Evolutionary conservation across 2,888 invertebrate species (phyloP).

Genomic region (Apamea crenata): DNA sequence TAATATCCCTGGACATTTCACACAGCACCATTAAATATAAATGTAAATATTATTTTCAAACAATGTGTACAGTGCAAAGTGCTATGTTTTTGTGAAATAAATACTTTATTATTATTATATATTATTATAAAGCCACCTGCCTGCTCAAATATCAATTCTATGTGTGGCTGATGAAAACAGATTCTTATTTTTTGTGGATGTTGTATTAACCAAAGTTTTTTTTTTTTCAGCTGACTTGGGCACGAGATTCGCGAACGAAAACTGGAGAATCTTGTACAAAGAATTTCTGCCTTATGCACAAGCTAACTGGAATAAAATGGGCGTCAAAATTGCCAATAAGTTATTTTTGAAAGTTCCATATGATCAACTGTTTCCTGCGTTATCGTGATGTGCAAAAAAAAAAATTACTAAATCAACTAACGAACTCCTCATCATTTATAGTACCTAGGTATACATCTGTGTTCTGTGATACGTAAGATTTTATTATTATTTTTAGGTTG

Average conservation of each 20-base stretch:
- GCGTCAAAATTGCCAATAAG: conserved; percentile 89
- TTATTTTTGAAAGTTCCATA: conserved; percentile 90
- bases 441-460: conserved; percentile 17
- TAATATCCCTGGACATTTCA: too few relatives aligned
- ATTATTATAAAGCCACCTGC: too few relatives aligned
- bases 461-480: conserved; percentile 45
- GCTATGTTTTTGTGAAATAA: too few relatives aligned
- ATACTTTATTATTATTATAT: too few relatives aligned
- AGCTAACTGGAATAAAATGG: conserved; percentile 89
- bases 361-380: conserved; percentile 78
- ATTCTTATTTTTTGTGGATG: neutral
- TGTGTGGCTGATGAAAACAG: neutral
- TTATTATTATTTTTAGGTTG: conserved; percentile 7
- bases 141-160: too few relatives aligned
- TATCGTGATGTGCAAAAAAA: conserved; percentile 44
- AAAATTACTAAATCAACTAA: conserved; percentile 1
- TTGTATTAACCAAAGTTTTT: conserved; percentile 6
- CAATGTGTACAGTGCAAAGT: too few relatives aligned
- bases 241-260: conserved; percentile 89
- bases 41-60: too few relatives aligned
- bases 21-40: too few relatives aligned
- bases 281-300: conserved; percentile 90
- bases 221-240: conserved; percentile 89
- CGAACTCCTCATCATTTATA: conserved; percentile 12
- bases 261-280: conserved; percentile 91